Base-by-base conservation (phyloP, 2,797 vertebrate genomes). In the Poeciliopsis presidionis region DNA sequence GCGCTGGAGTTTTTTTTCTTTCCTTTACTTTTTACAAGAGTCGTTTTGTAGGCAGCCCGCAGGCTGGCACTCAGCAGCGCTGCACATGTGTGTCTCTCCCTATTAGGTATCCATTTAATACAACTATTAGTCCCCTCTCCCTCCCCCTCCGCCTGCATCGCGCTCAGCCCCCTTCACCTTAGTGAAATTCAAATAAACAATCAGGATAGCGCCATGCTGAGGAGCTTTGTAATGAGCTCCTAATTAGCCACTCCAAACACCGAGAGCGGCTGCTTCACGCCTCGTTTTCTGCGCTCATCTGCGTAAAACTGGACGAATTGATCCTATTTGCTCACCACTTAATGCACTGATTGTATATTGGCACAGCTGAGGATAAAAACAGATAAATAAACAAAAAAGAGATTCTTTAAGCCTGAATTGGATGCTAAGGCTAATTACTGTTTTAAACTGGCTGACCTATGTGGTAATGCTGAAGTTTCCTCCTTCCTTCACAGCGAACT, bases 191-290 rank as follows among this genome's bases (percentile, higher is more conserved):
- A 93, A 95, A 95, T 94, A 94, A 95, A 95, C 93, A 94, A 93
- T 92, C 88, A 92, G 90, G 79, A 88, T 74, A 84, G 92, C 86
- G 86, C 89, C 94, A 94, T 87, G 93, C 93, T 93, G 94, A 87
- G 94, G 90, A 76, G 80, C 88, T 90, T 92, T 89, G 87, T 95
- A 94, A 95, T 93, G 91, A 90, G 90, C 88, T 91, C 92, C 93
- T 94, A 95, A 95, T 95, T 94, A 95, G 89, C 91, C 88, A 85
- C 93, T 94, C 91, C 93, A 93, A 94, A 94, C 92, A 92, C 84
- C 80, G 84, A 90, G 90, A 89, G 92, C 86, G 90, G 87, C 92
- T 91, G 94, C 94, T 93, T 95, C 94, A 95, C 92, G 91, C 90
- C 93, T 94, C 93, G 88, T 93, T 95, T 94, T 94, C 94, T 87